Evolutionary conservation across 2,888 invertebrate genomes (phyloP), one percentile per base, ranked within the genome.

Genomic region (Rotaria socialis): DNA sequence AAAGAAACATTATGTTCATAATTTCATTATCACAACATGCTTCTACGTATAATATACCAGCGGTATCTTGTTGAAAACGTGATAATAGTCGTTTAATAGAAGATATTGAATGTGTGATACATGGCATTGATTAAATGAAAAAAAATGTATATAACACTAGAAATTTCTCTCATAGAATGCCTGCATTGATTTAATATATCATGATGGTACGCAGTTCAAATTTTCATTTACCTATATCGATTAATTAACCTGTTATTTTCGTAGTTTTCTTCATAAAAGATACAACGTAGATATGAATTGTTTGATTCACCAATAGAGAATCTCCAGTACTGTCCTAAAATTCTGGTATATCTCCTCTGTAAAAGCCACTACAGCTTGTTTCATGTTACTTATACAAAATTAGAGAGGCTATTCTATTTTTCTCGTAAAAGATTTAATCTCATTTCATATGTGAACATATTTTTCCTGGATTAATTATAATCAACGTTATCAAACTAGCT

Each of bases 401-500:
- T 35, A 35, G 35, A 35, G 1, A 35, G 5, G 14, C 8, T 14
- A 50, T 50, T 50, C 14, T 27, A 67, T 16, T 35, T 67, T 11
- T 19, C 16, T 35, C 35, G 35, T 35, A 6, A 35, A 19, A 16
- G 5, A 35, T n/a, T 41, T 35, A 67, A 41, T 67, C 67, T 35
- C 14, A 67, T 67, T 67, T 35, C 35, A 0, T 19, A 67, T 67
- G 67, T 35, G 67, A 67, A 67, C 8, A 35, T 35, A 19, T 27
- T 67, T 41, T 6, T 67, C 35, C 35, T 19, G 0, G 11, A 35
- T 41, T 35, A 35, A 67, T 67, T 19, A 35, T 67, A 67, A 67
- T 67, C 67, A 67, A 35, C 67, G 67, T 35, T 67, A 67, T 67
- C 67, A 67, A 67, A 67, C 67, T 16, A 67, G 67, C 67, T 67